These are phyloP conservation scores for Hetaerina titia DNA, from an alignment of 2,888 invertebrate genomes.

Conservation along the genomic window DNA sequence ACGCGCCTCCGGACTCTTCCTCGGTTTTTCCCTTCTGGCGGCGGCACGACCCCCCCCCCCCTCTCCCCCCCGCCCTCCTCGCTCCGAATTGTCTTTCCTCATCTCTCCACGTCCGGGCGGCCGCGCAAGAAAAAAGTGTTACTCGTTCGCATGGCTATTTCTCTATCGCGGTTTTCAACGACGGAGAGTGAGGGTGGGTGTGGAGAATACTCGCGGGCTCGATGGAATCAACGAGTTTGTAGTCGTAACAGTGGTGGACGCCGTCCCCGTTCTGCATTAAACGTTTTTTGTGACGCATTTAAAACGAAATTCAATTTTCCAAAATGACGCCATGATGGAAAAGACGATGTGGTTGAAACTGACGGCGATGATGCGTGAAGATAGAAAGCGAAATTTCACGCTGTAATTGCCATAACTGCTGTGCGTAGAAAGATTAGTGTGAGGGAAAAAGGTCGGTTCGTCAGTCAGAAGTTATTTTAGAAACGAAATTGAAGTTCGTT, in stretches of 20 bases:
- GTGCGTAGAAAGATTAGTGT: background rate
- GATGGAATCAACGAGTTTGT: background rate
- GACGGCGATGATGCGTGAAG: slow-evolving; percentile 2
- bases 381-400: background rate
- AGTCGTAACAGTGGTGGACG: background rate
- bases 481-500: background rate
- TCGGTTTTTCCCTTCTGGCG: too few relatives aligned
- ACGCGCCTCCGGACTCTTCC: too few relatives aligned
- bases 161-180: background rate
- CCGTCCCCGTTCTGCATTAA: background rate
- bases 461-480: background rate
- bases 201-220: background rate
- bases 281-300: background rate
- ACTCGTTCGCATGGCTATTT: background rate
- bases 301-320: slow-evolving; percentile 9
- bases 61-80: background rate
- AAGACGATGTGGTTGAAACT: background rate
- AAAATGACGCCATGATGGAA: background rate
- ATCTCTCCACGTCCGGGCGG: background rate
- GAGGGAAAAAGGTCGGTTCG: background rate
- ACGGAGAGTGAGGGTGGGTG: background rate
- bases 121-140: background rate
- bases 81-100: background rate
- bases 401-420: background rate
- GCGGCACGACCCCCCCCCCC: too few relatives aligned